Evolutionary conservation across 2,113 vertebrate genomes (phyloP).

Genomic region (Centrocercus urophasianus): DNA sequence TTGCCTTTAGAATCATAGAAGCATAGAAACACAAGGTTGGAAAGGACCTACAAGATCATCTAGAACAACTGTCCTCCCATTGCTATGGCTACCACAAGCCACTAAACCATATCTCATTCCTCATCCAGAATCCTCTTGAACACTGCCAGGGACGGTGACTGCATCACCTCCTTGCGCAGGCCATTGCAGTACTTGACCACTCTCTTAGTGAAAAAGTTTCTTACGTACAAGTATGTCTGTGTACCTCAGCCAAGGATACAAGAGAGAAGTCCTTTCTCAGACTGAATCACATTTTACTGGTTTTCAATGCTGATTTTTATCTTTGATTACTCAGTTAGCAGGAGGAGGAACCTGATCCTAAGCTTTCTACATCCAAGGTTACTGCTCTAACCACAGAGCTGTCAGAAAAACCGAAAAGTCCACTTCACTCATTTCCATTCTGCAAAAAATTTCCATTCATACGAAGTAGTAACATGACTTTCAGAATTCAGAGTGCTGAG

Average conservation of each 20-base stretch:
- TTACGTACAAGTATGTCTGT: not conserved
- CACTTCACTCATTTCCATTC: not conserved
- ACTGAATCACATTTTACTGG: not conserved
- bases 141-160: no score
- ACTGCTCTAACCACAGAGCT: not conserved
- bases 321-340: not conserved
- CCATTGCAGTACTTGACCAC: no score
- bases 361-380: not conserved
- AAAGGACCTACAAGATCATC: no score
- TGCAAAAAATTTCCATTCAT: not conserved
- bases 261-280: not conserved
- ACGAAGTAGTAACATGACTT: fast-evolving
- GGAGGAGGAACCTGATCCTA: not conserved
- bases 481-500: not conserved
- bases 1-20: not conserved
- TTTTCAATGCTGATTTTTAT: slow-evolving; percentile 8
- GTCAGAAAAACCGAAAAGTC: not conserved
- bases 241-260: not conserved
- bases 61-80: no score
- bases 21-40: no score
- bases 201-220: no score
- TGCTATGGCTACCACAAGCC: no score
- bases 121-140: no score
- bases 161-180: no score
- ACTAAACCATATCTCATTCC: no score